phyloP scores from a whole-genome alignment of 2,797 vertebrate genomes.

The Enteromius fasciolatus region DNA sequence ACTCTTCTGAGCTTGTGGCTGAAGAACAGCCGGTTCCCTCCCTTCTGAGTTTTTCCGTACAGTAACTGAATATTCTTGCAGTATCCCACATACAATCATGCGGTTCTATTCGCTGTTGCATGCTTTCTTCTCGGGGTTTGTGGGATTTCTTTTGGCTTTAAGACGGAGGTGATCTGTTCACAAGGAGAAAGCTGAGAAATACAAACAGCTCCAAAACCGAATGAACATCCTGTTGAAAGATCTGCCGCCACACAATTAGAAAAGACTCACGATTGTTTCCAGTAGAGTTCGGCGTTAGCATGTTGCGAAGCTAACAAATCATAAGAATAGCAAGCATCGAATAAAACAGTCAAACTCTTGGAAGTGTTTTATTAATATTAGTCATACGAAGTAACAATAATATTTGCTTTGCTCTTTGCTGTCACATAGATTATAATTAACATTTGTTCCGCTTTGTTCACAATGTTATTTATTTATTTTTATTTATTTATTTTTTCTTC shows the following conservation, averaged over 20 bases:
- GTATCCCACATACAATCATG: not conserved
- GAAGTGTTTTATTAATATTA: not conserved
- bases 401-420: too few species aligned
- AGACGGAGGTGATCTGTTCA: constrained; percentile 9
- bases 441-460: not conserved
- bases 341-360: not conserved
- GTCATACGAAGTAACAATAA: not conserved
- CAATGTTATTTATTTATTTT: not conserved
- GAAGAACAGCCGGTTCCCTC: constrained; percentile 4
- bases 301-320: not conserved
- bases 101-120: not conserved
- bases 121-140: not conserved
- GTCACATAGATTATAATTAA: not conserved
- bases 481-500: not conserved
- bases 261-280: not conserved
- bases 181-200: constrained; percentile 3
- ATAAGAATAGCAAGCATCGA: not conserved
- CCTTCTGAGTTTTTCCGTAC: constrained; percentile 32
- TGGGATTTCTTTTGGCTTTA: constrained; percentile 12
- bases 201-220: not conserved
- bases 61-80: constrained; percentile 40
- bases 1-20: constrained; percentile 33
- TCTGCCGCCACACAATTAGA: not conserved
- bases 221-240: constrained; percentile 20
- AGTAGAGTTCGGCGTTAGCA: not conserved